A percentile compares a stretch with the other conserved stretches of the same genome.
Conservation (phyloP, 2,888 invertebrate species). For the Biston betularia region DNA sequence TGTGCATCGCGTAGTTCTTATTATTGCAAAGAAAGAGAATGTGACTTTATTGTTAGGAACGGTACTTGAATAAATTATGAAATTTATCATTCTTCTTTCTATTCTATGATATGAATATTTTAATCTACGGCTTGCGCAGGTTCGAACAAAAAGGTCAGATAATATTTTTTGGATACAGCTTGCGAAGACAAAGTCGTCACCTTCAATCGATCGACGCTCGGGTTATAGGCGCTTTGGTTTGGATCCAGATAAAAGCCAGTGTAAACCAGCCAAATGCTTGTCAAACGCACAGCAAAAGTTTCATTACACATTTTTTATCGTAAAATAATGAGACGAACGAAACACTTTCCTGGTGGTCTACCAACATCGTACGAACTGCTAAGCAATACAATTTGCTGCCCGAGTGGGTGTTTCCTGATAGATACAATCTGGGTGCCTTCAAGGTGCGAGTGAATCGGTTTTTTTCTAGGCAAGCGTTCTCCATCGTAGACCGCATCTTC, state of each 20-base stretch:
- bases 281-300: no score
- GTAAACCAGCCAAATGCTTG: no score
- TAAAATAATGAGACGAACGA: no score
- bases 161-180: neutral
- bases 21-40: slow-evolving; percentile 22
- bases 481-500: no score
- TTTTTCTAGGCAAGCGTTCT: no score
- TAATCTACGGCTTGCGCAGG: neutral
- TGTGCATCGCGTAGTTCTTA: slow-evolving; percentile 22
- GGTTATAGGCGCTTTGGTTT: neutral
- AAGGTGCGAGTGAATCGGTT: no score
- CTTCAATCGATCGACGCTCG: neutral
- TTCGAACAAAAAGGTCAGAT: neutral
- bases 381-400: no score
- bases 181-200: neutral
- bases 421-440: no score
- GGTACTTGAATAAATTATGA: slow-evolving; percentile 20
- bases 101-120: slow-evolving; percentile 16
- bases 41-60: slow-evolving; percentile 18
- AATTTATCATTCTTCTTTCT: slow-evolving; percentile 13
- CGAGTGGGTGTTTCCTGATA: no score
- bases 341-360: no score
- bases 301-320: no score
- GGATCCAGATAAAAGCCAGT: neutral
- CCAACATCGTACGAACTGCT: no score